These are phyloP conservation scores for Carabus problematicus DNA, from an alignment of 2,888 invertebrate genomes.

Conservation along the genomic window DNA sequence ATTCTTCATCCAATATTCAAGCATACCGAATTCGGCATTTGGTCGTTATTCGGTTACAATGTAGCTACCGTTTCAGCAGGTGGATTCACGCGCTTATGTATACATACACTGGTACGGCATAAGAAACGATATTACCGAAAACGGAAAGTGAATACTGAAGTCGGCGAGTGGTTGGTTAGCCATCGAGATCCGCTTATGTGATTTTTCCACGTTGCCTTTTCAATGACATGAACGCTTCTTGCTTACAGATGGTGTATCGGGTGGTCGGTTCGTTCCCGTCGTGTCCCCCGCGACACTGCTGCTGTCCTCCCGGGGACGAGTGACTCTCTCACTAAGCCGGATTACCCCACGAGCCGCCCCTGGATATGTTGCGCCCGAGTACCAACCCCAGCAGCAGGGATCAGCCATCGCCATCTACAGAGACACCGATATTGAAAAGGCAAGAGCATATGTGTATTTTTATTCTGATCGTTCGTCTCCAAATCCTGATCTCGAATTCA, in stretches of 20 bases:
- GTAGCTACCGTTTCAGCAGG: no score
- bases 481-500: neutral
- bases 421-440: slow-evolving; percentile 68
- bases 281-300: slow-evolving; percentile 64
- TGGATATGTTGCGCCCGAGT: slow-evolving; percentile 65
- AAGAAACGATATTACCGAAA: no score
- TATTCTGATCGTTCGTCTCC: neutral
- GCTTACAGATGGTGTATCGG: slow-evolving; percentile 56
- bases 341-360: slow-evolving; percentile 5
- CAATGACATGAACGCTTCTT: slow-evolving; percentile 39
- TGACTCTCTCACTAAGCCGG: slow-evolving; percentile 52
- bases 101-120: no score
- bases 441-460: slow-evolving; percentile 49
- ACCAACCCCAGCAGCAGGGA: slow-evolving; percentile 58
- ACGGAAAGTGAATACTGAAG: no score
- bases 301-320: slow-evolving; percentile 64
- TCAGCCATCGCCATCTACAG: slow-evolving; percentile 52
- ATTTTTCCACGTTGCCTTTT: no score
- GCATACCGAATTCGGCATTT: no score
- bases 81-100: no score
- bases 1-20: no score
- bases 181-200: no score
- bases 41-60: no score
- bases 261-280: slow-evolving; percentile 60
- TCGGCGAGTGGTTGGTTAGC: no score